These are phyloP conservation scores for Mesembrinibis cayennensis DNA, from an alignment of 2,113 vertebrate species.

Conservation along the genomic window DNA sequence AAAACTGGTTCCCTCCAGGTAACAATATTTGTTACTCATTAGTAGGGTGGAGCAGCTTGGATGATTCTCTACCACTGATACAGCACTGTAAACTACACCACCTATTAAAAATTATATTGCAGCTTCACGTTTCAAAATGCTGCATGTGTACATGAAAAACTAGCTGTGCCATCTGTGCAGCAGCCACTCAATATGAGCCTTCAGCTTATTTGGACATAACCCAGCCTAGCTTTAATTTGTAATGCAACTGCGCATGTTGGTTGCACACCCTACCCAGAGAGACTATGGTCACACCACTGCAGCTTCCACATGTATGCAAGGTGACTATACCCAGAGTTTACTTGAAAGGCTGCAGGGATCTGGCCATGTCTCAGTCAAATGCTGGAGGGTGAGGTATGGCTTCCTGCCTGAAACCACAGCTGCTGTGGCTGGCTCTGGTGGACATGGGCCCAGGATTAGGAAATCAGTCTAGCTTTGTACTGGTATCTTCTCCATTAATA, in stretches of 20 bases:
- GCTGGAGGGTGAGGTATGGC: neutral
- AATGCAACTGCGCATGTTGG: fast-evolving
- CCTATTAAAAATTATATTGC: neutral
- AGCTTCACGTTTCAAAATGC: neutral
- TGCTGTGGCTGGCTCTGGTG: neutral
- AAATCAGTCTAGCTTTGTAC: neutral
- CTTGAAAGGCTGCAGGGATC: neutral
- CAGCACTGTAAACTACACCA: neutral
- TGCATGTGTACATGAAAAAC: neutral
- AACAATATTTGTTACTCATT: neutral
- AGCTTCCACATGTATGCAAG: neutral
- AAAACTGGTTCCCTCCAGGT: neutral
- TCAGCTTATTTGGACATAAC: neutral
- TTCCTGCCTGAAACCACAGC: neutral
- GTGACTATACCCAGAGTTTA: no score
- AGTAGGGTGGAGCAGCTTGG: neutral
- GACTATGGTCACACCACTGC: fast-evolving
- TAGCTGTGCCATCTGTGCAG: neutral
- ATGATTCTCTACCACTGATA: neutral
- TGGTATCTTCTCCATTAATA: neutral
- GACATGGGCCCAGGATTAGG: neutral
- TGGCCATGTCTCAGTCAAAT: no score
- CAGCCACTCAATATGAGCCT: neutral
- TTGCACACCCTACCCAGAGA: neutral
- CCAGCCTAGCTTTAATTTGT: neutral